These are phyloP conservation scores for Drosophila macrothrix DNA, from an alignment of 2,888 invertebrate genomes.

Conservation along the genomic window DNA sequence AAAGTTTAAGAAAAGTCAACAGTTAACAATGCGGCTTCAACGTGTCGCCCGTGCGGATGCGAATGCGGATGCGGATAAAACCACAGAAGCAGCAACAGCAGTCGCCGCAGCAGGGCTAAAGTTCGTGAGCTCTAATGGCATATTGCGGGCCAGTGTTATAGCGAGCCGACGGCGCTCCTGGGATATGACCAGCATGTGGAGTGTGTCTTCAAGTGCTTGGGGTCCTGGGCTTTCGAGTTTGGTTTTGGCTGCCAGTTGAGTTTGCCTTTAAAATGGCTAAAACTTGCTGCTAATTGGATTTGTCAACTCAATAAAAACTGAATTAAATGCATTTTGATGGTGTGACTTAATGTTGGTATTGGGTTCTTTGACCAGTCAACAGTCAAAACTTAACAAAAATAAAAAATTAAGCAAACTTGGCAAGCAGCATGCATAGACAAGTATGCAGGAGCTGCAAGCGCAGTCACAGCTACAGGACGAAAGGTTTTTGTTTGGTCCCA, in stretches of 20 bases:
- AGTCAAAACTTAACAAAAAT: neutral
- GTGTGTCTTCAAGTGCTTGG: slow-evolving; percentile 45
- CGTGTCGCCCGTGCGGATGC: slow-evolving; percentile 72
- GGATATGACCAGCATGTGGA: slow-evolving; percentile 36
- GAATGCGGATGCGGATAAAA: slow-evolving; percentile 36
- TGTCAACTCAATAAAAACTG: slow-evolving; percentile 77
- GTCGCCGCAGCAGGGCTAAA: slow-evolving; percentile 58
- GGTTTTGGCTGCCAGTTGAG: slow-evolving; percentile 1
- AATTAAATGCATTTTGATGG: slow-evolving; percentile 75
- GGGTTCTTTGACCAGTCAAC: slow-evolving; percentile 64
- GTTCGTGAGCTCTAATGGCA: slow-evolving; percentile 68
- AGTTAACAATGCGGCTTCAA: slow-evolving; percentile 81
- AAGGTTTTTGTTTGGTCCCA: slow-evolving; percentile 40
- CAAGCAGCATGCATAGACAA: slow-evolving; percentile 68
- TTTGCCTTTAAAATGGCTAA: slow-evolving; percentile 65
- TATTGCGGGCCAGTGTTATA: slow-evolving; percentile 69
- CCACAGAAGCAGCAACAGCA: slow-evolving; percentile 27
- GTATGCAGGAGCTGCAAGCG: slow-evolving; percentile 10
- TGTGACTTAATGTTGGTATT: slow-evolving; percentile 62
- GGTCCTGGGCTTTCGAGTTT: slow-evolving; percentile 10
- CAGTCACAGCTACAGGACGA: slow-evolving; percentile 17
- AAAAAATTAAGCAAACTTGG: slow-evolving; percentile 43
- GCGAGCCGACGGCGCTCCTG: slow-evolving; percentile 49
- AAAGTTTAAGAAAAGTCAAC: slow-evolving; percentile 82
- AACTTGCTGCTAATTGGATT: slow-evolving; percentile 76